Evolutionary conservation across 2,113 vertebrate genomes (phyloP).

Genomic region (Rallus limicola): DNA sequence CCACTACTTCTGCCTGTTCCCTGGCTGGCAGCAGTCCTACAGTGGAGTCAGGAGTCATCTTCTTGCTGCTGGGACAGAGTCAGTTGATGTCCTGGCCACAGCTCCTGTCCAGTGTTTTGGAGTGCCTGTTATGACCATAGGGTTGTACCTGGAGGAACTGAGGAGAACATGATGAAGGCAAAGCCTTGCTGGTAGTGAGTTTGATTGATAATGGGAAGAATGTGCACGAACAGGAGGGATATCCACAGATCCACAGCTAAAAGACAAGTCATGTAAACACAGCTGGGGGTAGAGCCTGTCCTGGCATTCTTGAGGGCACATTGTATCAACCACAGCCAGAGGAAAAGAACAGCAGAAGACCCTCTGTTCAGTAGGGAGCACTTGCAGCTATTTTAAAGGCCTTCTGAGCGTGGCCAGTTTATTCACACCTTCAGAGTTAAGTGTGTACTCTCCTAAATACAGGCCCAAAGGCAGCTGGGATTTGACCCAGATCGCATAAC

Average conservation of each 20-base stretch:
- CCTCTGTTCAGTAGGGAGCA: neutral
- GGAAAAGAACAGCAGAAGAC: neutral
- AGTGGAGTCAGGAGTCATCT: neutral
- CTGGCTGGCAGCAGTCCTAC: neutral
- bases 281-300: neutral
- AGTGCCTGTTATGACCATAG: neutral
- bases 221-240: neutral
- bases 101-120: neutral
- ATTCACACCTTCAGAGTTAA: constrained; percentile 2
- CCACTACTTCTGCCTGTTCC: neutral
- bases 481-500: neutral
- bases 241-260: neutral
- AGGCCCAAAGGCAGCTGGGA: neutral
- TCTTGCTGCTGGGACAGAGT: neutral
- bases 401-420: neutral
- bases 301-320: neutral
- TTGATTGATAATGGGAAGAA: neutral
- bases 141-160: neutral
- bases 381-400: neutral
- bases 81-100: neutral
- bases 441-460: neutral
- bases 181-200: neutral
- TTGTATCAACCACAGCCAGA: neutral
- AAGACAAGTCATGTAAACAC: neutral
- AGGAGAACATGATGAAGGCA: neutral